Conservation (phyloP, 2,888 invertebrate species). For the Sicus ferrugineus region DNA sequence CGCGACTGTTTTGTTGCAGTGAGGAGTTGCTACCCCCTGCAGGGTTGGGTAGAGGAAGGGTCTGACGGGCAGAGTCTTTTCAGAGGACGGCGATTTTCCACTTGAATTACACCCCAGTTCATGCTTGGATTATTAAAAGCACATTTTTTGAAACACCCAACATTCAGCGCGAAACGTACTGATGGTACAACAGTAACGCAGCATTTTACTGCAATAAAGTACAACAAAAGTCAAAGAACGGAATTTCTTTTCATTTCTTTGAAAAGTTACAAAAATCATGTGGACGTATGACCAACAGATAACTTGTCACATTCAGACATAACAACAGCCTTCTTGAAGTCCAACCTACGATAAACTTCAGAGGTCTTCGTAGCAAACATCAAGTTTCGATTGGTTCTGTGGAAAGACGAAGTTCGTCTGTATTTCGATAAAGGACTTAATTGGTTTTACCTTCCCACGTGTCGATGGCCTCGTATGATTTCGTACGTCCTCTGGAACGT, state of each 20-base stretch:
- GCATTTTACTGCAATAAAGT: neutral
- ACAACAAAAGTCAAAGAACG: neutral
- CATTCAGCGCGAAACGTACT: too few species aligned
- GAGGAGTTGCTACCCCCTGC: neutral
- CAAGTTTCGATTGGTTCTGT: too few species aligned
- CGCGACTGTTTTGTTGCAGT: neutral
- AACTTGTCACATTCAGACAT: too few species aligned
- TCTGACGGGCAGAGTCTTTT: neutral
- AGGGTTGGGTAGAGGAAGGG: neutral
- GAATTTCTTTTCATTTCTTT: neutral
- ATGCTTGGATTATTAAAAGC: slow-evolving; percentile 56
- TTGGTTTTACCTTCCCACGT: too few species aligned
- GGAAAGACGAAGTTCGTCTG: too few species aligned
- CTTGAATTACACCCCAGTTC: slow-evolving; percentile 59
- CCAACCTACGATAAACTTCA: neutral
- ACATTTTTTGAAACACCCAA: neutral
- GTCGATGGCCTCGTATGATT: too few species aligned
- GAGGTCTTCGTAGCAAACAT: neutral
- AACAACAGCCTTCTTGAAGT: neutral
- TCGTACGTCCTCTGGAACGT: neutral
- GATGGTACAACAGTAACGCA: neutral
- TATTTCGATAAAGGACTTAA: neutral
- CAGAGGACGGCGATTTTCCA: slow-evolving; percentile 53
- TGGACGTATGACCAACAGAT: too few species aligned
- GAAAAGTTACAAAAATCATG: too few species aligned